Percentiles rank a stretch among this genome's conserved stretches.
These are phyloP conservation scores for Rhombomys opimus DNA, from an alignment of 2,113 vertebrate species.

Conservation along the genomic window DNA sequence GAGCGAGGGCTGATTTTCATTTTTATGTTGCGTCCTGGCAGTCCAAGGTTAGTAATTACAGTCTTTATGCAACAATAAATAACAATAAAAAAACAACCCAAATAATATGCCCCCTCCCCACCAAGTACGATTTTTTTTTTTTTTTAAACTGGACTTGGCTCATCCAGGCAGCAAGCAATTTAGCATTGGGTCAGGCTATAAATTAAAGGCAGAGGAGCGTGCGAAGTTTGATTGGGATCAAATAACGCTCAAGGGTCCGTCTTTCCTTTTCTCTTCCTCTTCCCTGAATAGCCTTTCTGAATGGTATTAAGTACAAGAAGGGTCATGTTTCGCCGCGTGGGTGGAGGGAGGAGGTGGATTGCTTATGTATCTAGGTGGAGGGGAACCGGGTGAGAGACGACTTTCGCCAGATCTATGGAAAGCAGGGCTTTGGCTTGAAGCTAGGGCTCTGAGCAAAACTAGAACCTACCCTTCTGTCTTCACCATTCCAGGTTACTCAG, in stretches of 20 bases:
- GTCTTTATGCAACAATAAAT: constrained; percentile 82
- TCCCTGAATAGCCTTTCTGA: constrained; percentile 77
- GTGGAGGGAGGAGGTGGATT: background rate
- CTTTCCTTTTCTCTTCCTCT: constrained; percentile 5
- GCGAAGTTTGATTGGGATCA: constrained; percentile 78
- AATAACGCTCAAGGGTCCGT: constrained; percentile 65
- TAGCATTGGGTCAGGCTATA: constrained; percentile 70
- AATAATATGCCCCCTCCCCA: background rate
- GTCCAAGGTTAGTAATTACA: constrained; percentile 83
- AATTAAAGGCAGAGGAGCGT: constrained; percentile 84
- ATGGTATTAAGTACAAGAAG: constrained; percentile 53
- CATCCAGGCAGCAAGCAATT: constrained; percentile 81
- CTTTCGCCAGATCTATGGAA: constrained; percentile 59
- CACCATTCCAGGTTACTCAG: background rate
- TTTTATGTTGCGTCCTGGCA: constrained; percentile 82
- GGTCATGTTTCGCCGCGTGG: constrained; percentile 70
- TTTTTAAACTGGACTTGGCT: constrained; percentile 65
- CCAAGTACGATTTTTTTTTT: constrained; percentile 60
- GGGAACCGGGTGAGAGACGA: constrained; percentile 46
- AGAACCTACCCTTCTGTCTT: background rate
- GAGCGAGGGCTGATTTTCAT: constrained; percentile 79
- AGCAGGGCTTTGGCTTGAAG: background rate
- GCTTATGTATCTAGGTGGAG: constrained; percentile 64
- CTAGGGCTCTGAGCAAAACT: constrained; percentile 51
- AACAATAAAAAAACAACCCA: constrained; percentile 82